phyloP scores from a whole-genome alignment of 2,113 vertebrate genomes.

The Phodopus roborovskii region DNA sequence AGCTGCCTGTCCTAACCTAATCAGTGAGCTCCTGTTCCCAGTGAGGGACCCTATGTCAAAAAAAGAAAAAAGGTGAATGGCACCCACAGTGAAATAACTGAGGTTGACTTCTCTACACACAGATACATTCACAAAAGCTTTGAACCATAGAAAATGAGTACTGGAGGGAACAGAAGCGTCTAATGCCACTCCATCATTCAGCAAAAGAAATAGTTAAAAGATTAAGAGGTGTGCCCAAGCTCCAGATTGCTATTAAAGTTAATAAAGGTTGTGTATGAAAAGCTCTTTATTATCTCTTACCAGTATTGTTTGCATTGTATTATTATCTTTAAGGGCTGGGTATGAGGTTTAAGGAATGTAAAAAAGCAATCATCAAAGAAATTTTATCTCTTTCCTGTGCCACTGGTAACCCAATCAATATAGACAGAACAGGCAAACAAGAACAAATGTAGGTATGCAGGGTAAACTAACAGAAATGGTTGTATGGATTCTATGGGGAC shows the following conservation, averaged over 20 bases:
- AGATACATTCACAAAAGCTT: neutral
- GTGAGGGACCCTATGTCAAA: too few species aligned
- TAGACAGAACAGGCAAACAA: neutral
- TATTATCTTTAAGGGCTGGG: neutral
- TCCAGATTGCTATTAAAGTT: neutral
- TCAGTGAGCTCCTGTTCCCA: neutral
- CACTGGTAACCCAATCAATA: neutral
- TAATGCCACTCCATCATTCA: neutral
- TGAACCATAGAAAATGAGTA: neutral
- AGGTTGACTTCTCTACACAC: neutral
- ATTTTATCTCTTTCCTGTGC: slow-evolving; percentile 1
- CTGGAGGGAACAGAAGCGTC: neutral
- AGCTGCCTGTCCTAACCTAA: neutral
- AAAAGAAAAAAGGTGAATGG: neutral
- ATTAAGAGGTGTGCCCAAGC: slow-evolving; percentile 21
- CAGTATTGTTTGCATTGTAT: slow-evolving; percentile 39
- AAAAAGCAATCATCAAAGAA: neutral
- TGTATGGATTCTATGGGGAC: neutral
- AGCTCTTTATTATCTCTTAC: slow-evolving; percentile 12
- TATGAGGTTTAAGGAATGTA: slow-evolving; percentile 25
- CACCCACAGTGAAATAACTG: neutral
- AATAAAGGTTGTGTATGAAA: slow-evolving; percentile 47
- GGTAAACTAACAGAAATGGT: neutral
- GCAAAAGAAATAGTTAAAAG: slow-evolving; percentile 36
- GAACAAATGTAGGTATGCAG: neutral